A percentile compares a stretch with the other conserved stretches of the same genome.
These are phyloP conservation scores for Ophion ellenae DNA, from an alignment of 2,888 invertebrate species.

Conservation along the genomic window DNA sequence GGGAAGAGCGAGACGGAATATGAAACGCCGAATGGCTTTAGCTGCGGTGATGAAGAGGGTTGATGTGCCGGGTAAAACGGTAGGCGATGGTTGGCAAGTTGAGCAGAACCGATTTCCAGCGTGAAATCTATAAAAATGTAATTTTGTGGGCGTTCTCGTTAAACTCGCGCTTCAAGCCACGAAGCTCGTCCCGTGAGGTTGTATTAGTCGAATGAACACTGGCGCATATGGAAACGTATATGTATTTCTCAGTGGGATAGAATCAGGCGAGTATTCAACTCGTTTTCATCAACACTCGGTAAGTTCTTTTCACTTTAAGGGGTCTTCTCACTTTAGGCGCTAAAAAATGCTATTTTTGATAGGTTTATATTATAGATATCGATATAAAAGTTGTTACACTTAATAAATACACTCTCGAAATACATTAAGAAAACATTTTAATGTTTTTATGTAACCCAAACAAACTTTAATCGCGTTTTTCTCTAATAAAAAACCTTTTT, in stretches of 20 bases:
- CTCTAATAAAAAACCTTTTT: too few species aligned
- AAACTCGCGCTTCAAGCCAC: constrained; percentile 48
- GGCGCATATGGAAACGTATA: background rate
- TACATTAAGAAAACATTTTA: too few species aligned
- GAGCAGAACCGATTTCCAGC: constrained; percentile 54
- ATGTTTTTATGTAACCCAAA: too few species aligned
- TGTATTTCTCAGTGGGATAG: constrained; percentile 4
- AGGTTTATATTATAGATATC: too few species aligned
- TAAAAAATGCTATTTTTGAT: too few species aligned
- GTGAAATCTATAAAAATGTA: constrained; percentile 66
- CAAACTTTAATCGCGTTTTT: too few species aligned
- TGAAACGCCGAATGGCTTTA: background rate
- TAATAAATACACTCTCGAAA: too few species aligned
- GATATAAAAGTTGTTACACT: too few species aligned
- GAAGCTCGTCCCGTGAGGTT: constrained; percentile 36
- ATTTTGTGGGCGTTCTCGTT: constrained; percentile 62
- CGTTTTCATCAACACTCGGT: constrained; percentile 9
- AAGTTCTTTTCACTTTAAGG: constrained; percentile 17
- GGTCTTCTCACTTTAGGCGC: too few species aligned
- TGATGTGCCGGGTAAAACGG: constrained; percentile 19
- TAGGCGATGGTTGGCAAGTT: constrained; percentile 40
- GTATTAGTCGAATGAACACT: constrained; percentile 34
- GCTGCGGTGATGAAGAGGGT: constrained; percentile 11
- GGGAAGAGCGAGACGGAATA: background rate
- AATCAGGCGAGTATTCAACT: background rate